Conservation (phyloP, 2,797 vertebrate species). For the Staurois parvus region DNA sequence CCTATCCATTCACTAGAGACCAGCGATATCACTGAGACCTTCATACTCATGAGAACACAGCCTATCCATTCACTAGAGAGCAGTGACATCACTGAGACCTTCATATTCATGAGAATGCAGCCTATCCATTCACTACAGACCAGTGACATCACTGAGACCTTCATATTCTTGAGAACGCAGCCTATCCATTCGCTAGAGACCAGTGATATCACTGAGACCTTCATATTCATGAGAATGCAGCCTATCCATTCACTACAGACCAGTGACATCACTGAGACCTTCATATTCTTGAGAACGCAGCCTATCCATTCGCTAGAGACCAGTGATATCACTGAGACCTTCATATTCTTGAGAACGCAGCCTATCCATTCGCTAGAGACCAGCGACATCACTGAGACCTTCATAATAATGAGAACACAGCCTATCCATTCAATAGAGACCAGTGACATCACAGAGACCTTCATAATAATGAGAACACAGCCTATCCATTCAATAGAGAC, state of each 20-base stretch:
- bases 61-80: not conserved
- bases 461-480: not conserved
- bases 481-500: not conserved
- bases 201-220: not conserved
- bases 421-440: not conserved
- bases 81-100: not conserved
- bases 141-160: not conserved
- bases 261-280: not conserved
- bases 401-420: too few species aligned
- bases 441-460: not conserved
- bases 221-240: not conserved
- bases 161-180: not conserved
- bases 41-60: not conserved
- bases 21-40: not conserved
- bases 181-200: not conserved
- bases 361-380: not conserved
- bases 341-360: too few species aligned
- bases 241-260: not conserved
- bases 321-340: not conserved
- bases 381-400: not conserved
- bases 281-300: not conserved
- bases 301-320: not conserved
- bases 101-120: too few species aligned
- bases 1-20: not conserved
- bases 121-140: too few species aligned